A percentile compares a stretch with the other conserved stretches of the same genome.
Evolutionary conservation across 2,888 invertebrate genomes (phyloP).

Genomic region (Eristalis tenax): DNA sequence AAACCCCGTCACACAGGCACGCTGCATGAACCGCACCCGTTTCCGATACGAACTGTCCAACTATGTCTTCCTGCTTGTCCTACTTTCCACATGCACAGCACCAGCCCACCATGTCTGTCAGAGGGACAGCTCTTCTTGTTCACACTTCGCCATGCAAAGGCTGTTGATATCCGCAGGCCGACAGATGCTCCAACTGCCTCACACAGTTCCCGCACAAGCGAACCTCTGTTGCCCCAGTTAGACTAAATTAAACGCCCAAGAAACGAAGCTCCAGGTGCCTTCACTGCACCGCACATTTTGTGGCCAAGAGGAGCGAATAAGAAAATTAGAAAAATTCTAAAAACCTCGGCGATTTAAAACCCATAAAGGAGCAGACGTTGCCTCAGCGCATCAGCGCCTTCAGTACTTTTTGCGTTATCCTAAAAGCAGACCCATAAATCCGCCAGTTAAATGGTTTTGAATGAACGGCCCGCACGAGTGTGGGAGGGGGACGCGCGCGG

Average conservation of each 20-base stretch:
- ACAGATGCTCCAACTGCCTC: not conserved
- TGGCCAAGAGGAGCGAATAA: not conserved
- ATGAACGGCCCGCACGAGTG: not conserved
- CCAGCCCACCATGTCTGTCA: not conserved
- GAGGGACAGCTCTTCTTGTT: not conserved
- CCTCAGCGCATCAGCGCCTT: not conserved
- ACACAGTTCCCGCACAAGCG: not conserved
- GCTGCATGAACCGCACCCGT: not conserved
- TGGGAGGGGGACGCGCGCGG: no score
- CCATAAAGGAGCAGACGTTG: not conserved
- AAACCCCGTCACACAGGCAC: not conserved
- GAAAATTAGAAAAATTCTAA: conserved; percentile 25
- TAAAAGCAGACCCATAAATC: conserved; percentile 30
- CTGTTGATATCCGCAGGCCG: not conserved
- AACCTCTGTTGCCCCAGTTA: not conserved
- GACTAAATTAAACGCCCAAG: not conserved
- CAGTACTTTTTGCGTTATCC: conserved; percentile 21
- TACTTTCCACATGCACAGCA: not conserved
- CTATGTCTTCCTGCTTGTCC: not conserved
- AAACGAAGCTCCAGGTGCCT: not conserved
- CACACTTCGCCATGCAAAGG: not conserved
- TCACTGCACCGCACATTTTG: not conserved
- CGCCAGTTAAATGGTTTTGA: conserved; percentile 3
- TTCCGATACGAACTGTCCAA: not conserved
- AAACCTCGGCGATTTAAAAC: conserved; percentile 27